A percentile compares a stretch with the other conserved stretches of the same genome.
phyloP scores from a whole-genome alignment of 1,140 invertebrate species.

The Coenobita brevimanus region DNA sequence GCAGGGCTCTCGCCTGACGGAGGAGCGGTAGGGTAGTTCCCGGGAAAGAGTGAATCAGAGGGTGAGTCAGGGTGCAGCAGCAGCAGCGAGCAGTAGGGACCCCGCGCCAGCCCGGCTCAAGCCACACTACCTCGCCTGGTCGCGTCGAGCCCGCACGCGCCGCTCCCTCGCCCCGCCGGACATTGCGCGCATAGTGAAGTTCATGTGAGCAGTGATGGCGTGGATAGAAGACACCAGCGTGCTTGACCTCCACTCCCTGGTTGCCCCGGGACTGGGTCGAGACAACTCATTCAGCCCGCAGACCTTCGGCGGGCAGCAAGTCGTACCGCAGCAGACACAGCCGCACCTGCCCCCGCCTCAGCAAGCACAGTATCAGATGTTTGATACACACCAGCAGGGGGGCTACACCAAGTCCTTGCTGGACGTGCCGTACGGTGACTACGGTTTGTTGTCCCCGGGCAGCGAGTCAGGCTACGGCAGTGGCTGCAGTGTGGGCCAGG shows the following conservation, averaged over 20 bases:
- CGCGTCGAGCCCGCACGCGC: constrained; percentile 6
- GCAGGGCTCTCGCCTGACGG: neutral
- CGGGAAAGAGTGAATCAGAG: constrained; percentile 24
- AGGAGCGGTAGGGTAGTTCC: neutral
- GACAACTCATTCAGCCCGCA: constrained; percentile 55
- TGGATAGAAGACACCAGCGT: constrained; percentile 42
- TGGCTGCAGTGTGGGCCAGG: constrained; percentile 46
- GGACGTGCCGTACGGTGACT: constrained; percentile 36
- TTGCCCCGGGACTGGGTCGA: constrained; percentile 32
- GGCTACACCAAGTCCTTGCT: constrained; percentile 45
- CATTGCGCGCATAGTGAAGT: constrained; percentile 59
- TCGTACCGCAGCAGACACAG: constrained; percentile 10
- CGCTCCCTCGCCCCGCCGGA: constrained; percentile 35
- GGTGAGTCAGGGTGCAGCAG: constrained; percentile 42
- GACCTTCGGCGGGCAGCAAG: constrained; percentile 36
- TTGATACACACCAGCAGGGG: constrained; percentile 38
- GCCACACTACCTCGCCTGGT: constrained; percentile 35
- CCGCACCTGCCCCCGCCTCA: constrained; percentile 12
- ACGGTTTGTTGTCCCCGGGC: constrained; percentile 45
- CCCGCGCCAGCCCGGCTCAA: neutral
- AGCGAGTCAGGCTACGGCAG: constrained; percentile 51
- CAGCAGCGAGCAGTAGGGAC: constrained; percentile 24
- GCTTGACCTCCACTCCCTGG: constrained; percentile 49
- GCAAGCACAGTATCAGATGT: constrained; percentile 54
- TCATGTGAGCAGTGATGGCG: constrained; percentile 51